These are phyloP conservation scores for Rhizomys pruinosus DNA, from an alignment of 2,113 vertebrate species.

Conservation along the genomic window DNA sequence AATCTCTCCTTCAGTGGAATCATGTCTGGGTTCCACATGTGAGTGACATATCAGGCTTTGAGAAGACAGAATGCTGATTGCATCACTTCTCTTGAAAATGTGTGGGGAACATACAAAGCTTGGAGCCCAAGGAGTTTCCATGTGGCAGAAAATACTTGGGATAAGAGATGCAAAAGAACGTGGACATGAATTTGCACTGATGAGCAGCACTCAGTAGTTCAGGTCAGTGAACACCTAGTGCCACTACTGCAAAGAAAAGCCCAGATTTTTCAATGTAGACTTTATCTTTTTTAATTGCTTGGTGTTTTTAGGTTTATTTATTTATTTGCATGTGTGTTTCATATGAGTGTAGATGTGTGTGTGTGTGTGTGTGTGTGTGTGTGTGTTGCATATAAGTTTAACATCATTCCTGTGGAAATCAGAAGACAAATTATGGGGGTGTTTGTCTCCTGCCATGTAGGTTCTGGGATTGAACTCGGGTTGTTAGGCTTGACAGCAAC, in stretches of 20 bases:
- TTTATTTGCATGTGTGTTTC: too few relatives aligned
- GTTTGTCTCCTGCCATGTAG: not conserved
- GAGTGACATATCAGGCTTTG: not conserved
- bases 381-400: not conserved
- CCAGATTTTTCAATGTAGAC: too few relatives aligned
- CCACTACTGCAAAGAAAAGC: not conserved
- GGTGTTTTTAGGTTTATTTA: not conserved
- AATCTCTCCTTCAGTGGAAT: not conserved
- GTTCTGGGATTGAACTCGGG: not conserved
- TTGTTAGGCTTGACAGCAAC: not conserved
- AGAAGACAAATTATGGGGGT: not conserved
- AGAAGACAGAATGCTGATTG: not conserved
- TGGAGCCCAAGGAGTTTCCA: not conserved
- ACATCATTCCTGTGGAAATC: rapidly evolving
- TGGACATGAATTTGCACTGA: not conserved
- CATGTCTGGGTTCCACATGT: not conserved
- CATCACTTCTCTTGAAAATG: not conserved
- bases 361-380: too few relatives aligned
- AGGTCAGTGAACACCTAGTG: not conserved
- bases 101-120: not conserved
- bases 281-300: too few relatives aligned
- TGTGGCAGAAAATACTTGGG: not conserved
- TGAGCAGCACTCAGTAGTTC: not conserved
- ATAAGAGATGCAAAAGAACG: not conserved
- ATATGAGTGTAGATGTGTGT: too few relatives aligned